A percentile compares a stretch with the other conserved stretches of the same genome.
These are phyloP conservation scores for Drosophila lacicola DNA, from an alignment of 2,888 invertebrate species.

Conservation along the genomic window DNA sequence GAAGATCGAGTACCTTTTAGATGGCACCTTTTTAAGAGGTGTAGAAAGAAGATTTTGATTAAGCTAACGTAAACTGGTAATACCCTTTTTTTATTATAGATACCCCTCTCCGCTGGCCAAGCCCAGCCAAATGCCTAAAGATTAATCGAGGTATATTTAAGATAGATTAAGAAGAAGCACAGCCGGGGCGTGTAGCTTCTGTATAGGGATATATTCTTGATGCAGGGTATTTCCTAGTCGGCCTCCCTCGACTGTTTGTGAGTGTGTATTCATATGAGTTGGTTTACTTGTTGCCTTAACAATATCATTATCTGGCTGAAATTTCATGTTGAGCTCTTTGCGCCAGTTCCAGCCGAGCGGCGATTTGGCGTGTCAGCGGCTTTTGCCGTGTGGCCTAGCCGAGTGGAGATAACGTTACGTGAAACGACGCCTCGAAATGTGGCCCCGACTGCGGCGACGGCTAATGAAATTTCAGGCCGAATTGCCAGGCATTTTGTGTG, in stretches of 20 bases:
- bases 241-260: not conserved
- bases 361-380: slow-evolving; percentile 28
- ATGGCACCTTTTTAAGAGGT: too few relatives aligned
- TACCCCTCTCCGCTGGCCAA: too few relatives aligned
- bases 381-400: slow-evolving; percentile 4
- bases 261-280: slow-evolving; percentile 19
- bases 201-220: too few relatives aligned
- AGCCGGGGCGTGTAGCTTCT: too few relatives aligned
- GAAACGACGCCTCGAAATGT: slow-evolving; percentile 9
- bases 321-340: slow-evolving; percentile 54
- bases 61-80: too few relatives aligned
- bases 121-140: too few relatives aligned
- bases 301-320: slow-evolving; percentile 39
- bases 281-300: slow-evolving; percentile 8
- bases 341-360: slow-evolving; percentile 14
- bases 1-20: too few relatives aligned
- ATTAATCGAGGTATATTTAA: too few relatives aligned
- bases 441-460: not conserved
- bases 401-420: slow-evolving; percentile 51
- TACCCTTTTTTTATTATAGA: too few relatives aligned
- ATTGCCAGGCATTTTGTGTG: not conserved
- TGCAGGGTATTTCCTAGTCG: not conserved
- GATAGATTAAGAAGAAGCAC: too few relatives aligned
- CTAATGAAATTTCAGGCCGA: slow-evolving; percentile 12
- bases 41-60: too few relatives aligned